A percentile compares a stretch with the other conserved stretches of the same genome.
phyloP scores from a whole-genome alignment of 2,113 vertebrate genomes.

The Gopherus flavomarginatus region DNA sequence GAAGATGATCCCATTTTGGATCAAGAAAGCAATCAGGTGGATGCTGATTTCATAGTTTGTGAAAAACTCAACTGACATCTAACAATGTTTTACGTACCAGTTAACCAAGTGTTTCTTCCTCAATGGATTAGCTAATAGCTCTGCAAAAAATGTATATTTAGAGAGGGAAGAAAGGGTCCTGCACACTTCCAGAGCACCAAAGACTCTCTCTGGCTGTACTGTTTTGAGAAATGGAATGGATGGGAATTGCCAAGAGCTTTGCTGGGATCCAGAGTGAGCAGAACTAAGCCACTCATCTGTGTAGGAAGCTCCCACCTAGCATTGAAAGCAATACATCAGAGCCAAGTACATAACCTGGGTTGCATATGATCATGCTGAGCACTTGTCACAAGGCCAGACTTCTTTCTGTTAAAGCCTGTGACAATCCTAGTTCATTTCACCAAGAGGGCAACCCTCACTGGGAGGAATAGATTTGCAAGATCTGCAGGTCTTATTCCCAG shows the following conservation, averaged over 20 bases:
- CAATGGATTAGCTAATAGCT: neutral
- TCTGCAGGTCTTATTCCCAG: neutral
- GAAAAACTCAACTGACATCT: neutral
- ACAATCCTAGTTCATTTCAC: neutral
- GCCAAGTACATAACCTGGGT: neutral
- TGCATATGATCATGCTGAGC: neutral
- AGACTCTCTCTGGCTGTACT: neutral
- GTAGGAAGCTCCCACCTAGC: neutral
- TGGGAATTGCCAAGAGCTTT: neutral
- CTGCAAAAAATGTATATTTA: neutral
- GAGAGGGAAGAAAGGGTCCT: neutral
- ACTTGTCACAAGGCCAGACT: neutral
- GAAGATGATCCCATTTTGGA: neutral
- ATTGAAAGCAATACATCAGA: constrained; percentile 12
- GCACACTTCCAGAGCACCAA: neutral
- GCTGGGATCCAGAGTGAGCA: neutral
- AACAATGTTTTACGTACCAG: constrained; percentile 1
- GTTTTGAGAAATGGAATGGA: neutral
- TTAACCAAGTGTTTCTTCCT: neutral
- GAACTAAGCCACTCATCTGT: neutral
- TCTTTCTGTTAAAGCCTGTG: neutral
- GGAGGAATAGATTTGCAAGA: neutral
- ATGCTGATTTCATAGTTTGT: neutral
- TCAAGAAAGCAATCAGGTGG: neutral
- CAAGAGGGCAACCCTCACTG: neutral